These are phyloP conservation scores for Oikopleura albicans DNA, from an alignment of 23 tunicate genomes.

Conservation along the genomic window DNA sequence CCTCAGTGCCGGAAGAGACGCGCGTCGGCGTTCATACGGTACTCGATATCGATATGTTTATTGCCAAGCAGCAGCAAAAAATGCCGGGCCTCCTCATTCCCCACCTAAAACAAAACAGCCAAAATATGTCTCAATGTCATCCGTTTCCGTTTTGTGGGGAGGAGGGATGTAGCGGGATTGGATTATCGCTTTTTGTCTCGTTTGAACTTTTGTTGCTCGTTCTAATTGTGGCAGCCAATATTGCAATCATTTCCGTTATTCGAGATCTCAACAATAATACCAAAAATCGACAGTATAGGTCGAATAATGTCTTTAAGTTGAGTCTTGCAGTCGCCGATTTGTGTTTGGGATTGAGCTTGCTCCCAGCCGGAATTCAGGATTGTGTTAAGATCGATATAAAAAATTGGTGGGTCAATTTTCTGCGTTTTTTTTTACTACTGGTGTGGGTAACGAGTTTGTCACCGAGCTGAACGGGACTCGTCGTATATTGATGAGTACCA, in stretches of 20 bases:
- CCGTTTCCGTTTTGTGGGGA: constrained; percentile 13
- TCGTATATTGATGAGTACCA: no score
- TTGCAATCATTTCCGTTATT: constrained; percentile 6
- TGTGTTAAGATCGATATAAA: no score
- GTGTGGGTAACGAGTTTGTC: no score
- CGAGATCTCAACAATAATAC: not conserved
- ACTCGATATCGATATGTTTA: no score
- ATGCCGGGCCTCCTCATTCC: no score
- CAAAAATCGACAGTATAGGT: not conserved
- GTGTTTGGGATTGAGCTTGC: not conserved
- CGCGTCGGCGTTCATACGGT: no score
- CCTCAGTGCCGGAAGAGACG: no score
- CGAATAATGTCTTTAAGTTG: not conserved
- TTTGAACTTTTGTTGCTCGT: not conserved
- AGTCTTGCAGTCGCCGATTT: constrained; percentile 5
- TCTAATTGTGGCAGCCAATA: not conserved
- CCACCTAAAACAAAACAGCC: no score
- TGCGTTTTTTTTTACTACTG: no score
- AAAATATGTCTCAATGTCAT: not conserved
- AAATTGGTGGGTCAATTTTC: no score
- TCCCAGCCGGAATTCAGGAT: not conserved
- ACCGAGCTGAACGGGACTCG: no score
- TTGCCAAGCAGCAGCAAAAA: no score
- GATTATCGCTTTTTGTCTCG: not conserved
- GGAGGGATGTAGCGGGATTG: not conserved